phyloP scores from a whole-genome alignment of 1,140 invertebrate genomes.

The Anoplophora glabripennis region DNA sequence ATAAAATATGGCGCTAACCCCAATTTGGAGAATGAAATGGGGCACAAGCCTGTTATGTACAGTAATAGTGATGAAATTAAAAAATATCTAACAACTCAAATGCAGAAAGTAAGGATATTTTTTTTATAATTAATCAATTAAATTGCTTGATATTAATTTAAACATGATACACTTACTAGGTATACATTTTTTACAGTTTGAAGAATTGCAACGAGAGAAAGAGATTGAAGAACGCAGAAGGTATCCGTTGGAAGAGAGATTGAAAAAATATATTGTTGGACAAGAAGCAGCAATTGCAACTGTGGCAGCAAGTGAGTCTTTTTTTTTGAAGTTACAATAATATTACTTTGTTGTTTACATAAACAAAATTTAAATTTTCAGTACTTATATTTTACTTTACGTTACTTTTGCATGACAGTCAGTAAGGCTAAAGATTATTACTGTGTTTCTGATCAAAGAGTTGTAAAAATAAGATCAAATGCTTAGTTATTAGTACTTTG shows the following conservation, averaged over 20 bases:
- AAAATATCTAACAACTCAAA: constrained; percentile 36
- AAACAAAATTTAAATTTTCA: no score
- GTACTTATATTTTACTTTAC: no score
- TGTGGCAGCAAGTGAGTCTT: constrained; percentile 71
- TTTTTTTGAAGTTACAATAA: not conserved
- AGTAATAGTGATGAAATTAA: constrained; percentile 55
- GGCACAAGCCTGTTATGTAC: constrained; percentile 77
- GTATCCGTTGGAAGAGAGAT: constrained; percentile 84
- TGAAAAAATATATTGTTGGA: constrained; percentile 83
- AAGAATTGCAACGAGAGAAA: constrained; percentile 54
- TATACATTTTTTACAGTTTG: constrained; percentile 49
- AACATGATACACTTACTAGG: no score
- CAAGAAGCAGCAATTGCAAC: constrained; percentile 85
- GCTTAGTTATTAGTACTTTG: no score
- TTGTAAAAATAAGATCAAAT: no score
- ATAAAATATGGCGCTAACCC: constrained; percentile 70
- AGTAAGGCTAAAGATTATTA: no score
- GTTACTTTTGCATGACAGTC: no score
- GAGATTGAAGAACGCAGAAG: constrained; percentile 79
- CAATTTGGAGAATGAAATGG: constrained; percentile 72
- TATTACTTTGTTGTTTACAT: not conserved
- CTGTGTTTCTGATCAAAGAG: no score
- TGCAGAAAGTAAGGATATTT: constrained; percentile 33
- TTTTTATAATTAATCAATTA: constrained; percentile 1
- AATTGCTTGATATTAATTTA: no score